Evolutionary conservation across 1,140 invertebrate species (phyloP).

Genomic region (Drosophila mayri): DNA sequence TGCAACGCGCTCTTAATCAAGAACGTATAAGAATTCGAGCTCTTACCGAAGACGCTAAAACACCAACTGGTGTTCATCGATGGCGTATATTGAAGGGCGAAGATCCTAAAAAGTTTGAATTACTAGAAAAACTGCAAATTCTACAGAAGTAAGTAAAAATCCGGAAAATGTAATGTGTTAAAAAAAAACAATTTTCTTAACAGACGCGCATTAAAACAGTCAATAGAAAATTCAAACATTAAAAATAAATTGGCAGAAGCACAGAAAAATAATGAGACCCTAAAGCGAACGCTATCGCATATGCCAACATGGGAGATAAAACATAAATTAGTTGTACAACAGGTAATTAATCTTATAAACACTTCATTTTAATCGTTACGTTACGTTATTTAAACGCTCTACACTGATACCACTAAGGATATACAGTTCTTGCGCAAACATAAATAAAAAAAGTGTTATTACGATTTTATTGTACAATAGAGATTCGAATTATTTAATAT

Average conservation of each 20-base stretch:
- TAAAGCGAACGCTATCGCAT: constrained; percentile 62
- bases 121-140: constrained; percentile 89
- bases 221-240: constrained; percentile 61
- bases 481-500: too few relatives aligned
- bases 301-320: constrained; percentile 72
- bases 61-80: constrained; percentile 92
- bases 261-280: constrained; percentile 54
- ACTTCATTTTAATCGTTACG: too few relatives aligned
- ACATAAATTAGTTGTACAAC: constrained; percentile 59
- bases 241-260: constrained; percentile 53
- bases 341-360: constrained; percentile 10
- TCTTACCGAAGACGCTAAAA: constrained; percentile 91
- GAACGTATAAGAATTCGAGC: constrained; percentile 90
- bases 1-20: constrained; percentile 90
- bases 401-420: too few relatives aligned
- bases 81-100: constrained; percentile 91
- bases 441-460: too few relatives aligned
- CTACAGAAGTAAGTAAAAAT: constrained; percentile 87
- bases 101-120: constrained; percentile 89
- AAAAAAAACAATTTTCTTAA: too few relatives aligned
- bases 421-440: too few relatives aligned
- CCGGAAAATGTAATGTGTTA: background rate
- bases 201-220: constrained; percentile 66
- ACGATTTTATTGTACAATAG: too few relatives aligned
- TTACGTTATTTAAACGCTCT: too few relatives aligned